These are phyloP conservation scores for Amblyraja radiata DNA, from an alignment of 2,797 vertebrate species.

Conservation along the genomic window DNA sequence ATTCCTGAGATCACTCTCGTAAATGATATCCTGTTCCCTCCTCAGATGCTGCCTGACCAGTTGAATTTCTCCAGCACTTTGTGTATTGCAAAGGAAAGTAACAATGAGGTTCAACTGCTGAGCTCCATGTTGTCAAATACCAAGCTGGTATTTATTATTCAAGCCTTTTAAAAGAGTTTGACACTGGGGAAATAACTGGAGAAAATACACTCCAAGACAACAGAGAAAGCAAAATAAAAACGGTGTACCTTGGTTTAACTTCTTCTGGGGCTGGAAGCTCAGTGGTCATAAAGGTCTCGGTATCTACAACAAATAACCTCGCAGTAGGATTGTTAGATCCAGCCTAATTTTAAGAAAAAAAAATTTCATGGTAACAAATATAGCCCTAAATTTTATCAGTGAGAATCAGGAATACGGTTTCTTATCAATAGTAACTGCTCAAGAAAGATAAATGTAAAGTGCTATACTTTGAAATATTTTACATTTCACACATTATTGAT, in stretches of 20 bases:
- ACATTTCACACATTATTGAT: not conserved
- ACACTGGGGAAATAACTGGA: too few species aligned
- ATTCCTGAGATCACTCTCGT: too few species aligned
- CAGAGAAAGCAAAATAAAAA: not conserved
- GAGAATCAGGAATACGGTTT: not conserved
- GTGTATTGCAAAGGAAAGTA: too few species aligned
- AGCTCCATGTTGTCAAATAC: too few species aligned
- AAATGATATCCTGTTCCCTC: too few species aligned
- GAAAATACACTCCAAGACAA: not conserved
- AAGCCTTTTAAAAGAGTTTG: too few species aligned
- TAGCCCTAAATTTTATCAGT: not conserved
- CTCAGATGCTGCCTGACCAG: too few species aligned
- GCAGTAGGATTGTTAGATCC: slow-evolving; percentile 75
- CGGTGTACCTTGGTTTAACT: slow-evolving; percentile 70
- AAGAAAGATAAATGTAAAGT: not conserved
- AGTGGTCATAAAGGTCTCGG: slow-evolving; percentile 50
- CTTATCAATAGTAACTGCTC: not conserved
- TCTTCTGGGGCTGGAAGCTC: slow-evolving; percentile 68
- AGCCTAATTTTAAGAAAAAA: slow-evolving; percentile 60
- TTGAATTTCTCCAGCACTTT: too few species aligned
- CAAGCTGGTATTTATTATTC: too few species aligned
- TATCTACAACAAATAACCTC: slow-evolving; percentile 76
- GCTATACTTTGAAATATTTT: not conserved
- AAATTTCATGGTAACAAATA: not conserved
- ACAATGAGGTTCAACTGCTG: not conserved